A percentile compares a stretch with the other conserved stretches of the same genome.
phyloP scores from a whole-genome alignment of 2,888 invertebrate genomes.

The Cryptocephalus moraei region DNA sequence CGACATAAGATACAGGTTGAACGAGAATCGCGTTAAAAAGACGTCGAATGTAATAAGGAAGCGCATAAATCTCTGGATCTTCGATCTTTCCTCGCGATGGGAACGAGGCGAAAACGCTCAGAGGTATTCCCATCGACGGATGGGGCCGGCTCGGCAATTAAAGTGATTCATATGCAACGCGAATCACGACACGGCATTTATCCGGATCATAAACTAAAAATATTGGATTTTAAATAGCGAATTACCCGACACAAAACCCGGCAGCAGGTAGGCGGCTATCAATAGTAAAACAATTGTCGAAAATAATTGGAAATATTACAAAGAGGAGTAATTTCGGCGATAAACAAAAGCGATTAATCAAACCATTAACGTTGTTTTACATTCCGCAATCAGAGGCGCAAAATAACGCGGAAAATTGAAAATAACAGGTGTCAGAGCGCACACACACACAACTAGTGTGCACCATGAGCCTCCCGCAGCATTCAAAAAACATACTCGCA shows the following conservation, averaged over 20 bases:
- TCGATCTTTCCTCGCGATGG: too few species aligned
- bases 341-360: constrained; percentile 40
- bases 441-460: constrained; percentile 17
- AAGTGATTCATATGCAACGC: constrained; percentile 1
- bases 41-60: too few species aligned
- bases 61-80: too few species aligned
- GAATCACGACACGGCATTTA: constrained; percentile 6
- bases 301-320: constrained; percentile 33
- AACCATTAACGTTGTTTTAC: constrained; percentile 35
- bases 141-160: constrained; percentile 15
- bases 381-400: constrained; percentile 32
- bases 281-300: constrained; percentile 25
- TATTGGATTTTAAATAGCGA: constrained; percentile 17
- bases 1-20: too few species aligned
- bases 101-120: too few species aligned
- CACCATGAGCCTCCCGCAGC: constrained; percentile 26
- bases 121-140: background rate
- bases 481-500: constrained; percentile 23
- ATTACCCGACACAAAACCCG: constrained; percentile 13
- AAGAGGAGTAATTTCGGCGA: constrained; percentile 34
- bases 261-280: constrained; percentile 12
- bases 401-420: constrained; percentile 36
- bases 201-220: constrained; percentile 9
- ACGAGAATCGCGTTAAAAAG: too few species aligned
- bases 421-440: constrained; percentile 35